Conservation (phyloP, 92 coral and sea anemone species). For the Epizoanthus ramosus region DNA sequence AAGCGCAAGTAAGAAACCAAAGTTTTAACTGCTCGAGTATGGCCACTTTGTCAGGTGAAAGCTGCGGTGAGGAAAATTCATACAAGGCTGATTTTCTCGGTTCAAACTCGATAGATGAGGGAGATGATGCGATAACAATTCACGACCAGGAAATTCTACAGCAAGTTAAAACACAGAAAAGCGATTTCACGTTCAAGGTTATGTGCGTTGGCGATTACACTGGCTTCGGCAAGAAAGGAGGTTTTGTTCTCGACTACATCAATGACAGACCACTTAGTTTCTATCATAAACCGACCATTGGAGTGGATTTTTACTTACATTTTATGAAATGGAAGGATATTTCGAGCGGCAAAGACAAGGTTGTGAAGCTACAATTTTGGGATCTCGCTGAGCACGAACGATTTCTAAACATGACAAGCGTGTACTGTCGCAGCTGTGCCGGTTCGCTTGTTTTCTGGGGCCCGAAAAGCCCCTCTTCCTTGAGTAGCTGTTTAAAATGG, state of each 20-base stretch:
- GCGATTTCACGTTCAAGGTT: conserved; percentile 84
- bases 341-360: conserved; percentile 52
- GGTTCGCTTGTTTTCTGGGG: conserved; percentile 94
- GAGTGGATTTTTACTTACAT: conserved; percentile 85
- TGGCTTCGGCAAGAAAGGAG: conserved; percentile 92
- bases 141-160: conserved; percentile 80
- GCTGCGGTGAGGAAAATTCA: conserved; percentile 28
- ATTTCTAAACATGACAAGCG: conserved; percentile 83
- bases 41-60: conserved; percentile 32
- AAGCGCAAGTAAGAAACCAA: too few species aligned
- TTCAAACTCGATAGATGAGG: conserved; percentile 33
- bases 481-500: conserved; percentile 82
- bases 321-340: conserved; percentile 74
- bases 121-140: conserved; percentile 54
- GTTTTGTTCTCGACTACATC: conserved; percentile 82
- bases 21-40: not conserved
- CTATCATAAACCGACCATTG: conserved; percentile 90
- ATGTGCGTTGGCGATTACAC: conserved; percentile 93
- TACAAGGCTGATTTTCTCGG: conserved; percentile 23
- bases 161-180: conserved; percentile 74
- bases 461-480: conserved; percentile 87
- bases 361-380: conserved; percentile 90
- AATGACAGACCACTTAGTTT: conserved; percentile 82
- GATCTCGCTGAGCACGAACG: conserved; percentile 92
- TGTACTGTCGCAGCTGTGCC: conserved; percentile 84